phyloP scores from a whole-genome alignment of 2,888 invertebrate genomes.

The Synanthedon vespiformis region DNA sequence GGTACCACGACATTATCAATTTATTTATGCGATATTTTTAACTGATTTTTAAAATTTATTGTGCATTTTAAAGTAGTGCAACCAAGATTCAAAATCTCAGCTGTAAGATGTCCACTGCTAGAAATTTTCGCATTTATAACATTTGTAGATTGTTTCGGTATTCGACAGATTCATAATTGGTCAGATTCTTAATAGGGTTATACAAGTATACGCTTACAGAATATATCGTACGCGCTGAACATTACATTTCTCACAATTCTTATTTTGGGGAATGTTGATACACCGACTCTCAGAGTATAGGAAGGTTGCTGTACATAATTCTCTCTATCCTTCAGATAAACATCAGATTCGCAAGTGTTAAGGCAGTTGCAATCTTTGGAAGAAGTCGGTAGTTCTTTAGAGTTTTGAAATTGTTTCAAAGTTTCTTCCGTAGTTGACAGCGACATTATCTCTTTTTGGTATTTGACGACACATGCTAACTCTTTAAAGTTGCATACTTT shows the following conservation, averaged over 20 bases:
- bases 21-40: too few species aligned
- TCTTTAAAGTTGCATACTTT: constrained; percentile 41
- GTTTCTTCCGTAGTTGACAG: constrained; percentile 29
- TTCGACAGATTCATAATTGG: too few species aligned
- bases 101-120: too few species aligned
- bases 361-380: constrained; percentile 45
- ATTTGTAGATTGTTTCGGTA: too few species aligned
- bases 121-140: too few species aligned
- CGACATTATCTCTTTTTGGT: constrained; percentile 39
- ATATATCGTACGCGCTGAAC: constrained; percentile 77
- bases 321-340: constrained; percentile 41
- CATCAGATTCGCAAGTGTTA: constrained; percentile 43
- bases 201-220: constrained; percentile 62
- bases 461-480: constrained; percentile 37
- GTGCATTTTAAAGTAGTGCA: too few species aligned
- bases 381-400: constrained; percentile 25
- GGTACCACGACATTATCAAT: too few species aligned
- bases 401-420: constrained; percentile 15
- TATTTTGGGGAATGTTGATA: constrained; percentile 77
- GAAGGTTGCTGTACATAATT: constrained; percentile 20
- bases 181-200: too few species aligned
- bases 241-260: constrained; percentile 75
- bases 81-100: too few species aligned
- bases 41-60: too few species aligned
- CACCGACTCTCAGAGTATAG: constrained; percentile 50